Conservation (phyloP, 2,113 vertebrate species). For the Psittacula cyanocephala region DNA sequence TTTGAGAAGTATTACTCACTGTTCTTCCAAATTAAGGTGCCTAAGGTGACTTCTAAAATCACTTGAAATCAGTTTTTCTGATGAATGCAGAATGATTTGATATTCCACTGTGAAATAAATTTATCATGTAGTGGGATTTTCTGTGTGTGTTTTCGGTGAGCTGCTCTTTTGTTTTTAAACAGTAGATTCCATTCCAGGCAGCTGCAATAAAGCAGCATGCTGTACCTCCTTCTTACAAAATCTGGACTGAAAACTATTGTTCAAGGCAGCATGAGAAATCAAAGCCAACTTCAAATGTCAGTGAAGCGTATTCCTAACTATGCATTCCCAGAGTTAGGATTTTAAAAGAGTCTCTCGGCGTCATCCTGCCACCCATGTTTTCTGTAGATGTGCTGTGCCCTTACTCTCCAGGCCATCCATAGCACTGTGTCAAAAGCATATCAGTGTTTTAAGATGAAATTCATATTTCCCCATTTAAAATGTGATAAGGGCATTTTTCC, state of each 20-base stretch:
- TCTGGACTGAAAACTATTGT: background rate
- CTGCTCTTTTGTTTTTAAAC: background rate
- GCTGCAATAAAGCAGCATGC: background rate
- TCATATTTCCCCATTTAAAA: background rate
- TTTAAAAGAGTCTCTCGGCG: conserved; percentile 29
- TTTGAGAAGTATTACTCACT: background rate
- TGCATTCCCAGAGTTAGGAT: background rate
- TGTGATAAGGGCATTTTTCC: background rate
- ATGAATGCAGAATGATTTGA: background rate
- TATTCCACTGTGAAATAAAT: background rate
- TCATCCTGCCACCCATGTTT: background rate
- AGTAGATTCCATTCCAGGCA: background rate
- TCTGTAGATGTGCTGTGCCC: background rate
- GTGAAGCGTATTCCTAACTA: background rate
- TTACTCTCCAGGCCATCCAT: background rate
- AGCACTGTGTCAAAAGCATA: background rate
- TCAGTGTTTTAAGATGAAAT: background rate
- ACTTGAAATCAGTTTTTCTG: background rate
- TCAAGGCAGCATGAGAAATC: background rate
- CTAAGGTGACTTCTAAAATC: background rate
- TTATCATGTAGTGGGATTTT: background rate
- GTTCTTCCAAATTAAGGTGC: background rate
- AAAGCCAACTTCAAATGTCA: background rate
- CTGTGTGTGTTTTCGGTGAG: background rate
- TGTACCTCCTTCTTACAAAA: background rate